These are phyloP conservation scores for Ophion slaviceki DNA, from an alignment of 2,888 invertebrate species.

Conservation along the genomic window DNA sequence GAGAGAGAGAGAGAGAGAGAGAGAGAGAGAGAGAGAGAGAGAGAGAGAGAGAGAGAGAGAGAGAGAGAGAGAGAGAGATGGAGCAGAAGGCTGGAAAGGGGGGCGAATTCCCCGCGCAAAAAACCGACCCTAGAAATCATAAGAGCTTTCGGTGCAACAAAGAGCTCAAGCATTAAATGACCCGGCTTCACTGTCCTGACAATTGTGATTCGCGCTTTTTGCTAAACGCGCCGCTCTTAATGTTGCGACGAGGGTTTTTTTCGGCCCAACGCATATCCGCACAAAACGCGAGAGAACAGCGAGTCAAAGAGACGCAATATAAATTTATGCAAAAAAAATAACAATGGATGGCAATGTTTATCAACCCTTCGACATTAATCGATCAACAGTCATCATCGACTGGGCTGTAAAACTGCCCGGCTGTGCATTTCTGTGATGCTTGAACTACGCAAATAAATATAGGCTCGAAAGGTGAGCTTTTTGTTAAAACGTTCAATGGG, in stretches of 20 bases:
- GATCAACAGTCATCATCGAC: too few species aligned
- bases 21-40: slow-evolving; percentile 8
- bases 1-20: slow-evolving; percentile 12
- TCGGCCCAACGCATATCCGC: not conserved
- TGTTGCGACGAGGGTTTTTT: not conserved
- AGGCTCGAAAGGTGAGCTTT: not conserved
- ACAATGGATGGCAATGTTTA: not conserved
- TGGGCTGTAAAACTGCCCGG: too few species aligned
- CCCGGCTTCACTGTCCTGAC: not conserved
- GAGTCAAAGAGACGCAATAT: not conserved
- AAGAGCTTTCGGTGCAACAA: not conserved
- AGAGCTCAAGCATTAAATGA: slow-evolving; percentile 7
- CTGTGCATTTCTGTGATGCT: not conserved
- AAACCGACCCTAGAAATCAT: slow-evolving; percentile 19
- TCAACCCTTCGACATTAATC: not conserved
- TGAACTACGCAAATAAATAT: not conserved
- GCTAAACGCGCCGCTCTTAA: not conserved
- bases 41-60: too few species aligned
- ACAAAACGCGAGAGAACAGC: not conserved
- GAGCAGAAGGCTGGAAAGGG: not conserved
- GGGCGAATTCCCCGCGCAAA: not conserved
- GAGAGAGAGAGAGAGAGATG: not conserved
- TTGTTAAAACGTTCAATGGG: not conserved
- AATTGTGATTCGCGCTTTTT: not conserved
- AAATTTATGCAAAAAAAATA: not conserved